Conservation (phyloP, 2,888 invertebrate genomes). For the Mythimna lalbum region DNA sequence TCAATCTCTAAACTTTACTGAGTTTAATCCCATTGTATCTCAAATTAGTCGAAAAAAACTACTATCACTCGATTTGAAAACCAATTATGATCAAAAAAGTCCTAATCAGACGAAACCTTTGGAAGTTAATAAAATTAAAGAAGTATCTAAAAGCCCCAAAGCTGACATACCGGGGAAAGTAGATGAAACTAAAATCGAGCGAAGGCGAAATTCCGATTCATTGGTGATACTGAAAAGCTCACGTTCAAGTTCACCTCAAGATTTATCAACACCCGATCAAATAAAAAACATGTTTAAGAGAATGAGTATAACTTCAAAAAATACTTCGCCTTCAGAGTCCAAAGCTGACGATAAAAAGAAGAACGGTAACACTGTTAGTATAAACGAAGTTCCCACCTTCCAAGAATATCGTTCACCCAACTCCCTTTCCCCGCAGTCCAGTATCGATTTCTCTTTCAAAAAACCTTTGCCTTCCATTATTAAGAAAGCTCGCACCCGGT, state of each 20-base stretch:
- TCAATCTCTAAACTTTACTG: constrained; percentile 36
- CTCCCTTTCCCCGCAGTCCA: constrained; percentile 76
- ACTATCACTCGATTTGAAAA: constrained; percentile 80
- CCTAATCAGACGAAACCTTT: constrained; percentile 59
- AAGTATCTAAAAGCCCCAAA: constrained; percentile 43
- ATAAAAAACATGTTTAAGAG: constrained; percentile 76
- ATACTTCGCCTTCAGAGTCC: constrained; percentile 38
- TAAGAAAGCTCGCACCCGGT: constrained; percentile 81
- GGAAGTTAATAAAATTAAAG: constrained; percentile 57
- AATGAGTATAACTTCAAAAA: constrained; percentile 70
- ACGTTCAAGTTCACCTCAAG: constrained; percentile 55
- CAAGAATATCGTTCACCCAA: constrained; percentile 87
- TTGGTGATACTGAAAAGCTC: constrained; percentile 66
- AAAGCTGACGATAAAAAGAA: constrained; percentile 69
- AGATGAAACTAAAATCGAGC: constrained; percentile 41
- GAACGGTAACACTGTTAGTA: constrained; percentile 85
- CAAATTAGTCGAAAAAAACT: constrained; percentile 72
- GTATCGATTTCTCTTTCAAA: constrained; percentile 75
- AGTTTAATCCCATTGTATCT: constrained; percentile 26
- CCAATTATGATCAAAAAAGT: constrained; percentile 70
- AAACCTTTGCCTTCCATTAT: constrained; percentile 82
- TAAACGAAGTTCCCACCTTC: constrained; percentile 88
- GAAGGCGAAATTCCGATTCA: constrained; percentile 79
- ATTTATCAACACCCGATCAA: constrained; percentile 71
- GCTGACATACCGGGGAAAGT: constrained; percentile 21